Evolutionary conservation across 2,797 vertebrate species (phyloP), one percentile per base, ranked within the genome.

Genomic region (Vultur gryphus): DNA sequence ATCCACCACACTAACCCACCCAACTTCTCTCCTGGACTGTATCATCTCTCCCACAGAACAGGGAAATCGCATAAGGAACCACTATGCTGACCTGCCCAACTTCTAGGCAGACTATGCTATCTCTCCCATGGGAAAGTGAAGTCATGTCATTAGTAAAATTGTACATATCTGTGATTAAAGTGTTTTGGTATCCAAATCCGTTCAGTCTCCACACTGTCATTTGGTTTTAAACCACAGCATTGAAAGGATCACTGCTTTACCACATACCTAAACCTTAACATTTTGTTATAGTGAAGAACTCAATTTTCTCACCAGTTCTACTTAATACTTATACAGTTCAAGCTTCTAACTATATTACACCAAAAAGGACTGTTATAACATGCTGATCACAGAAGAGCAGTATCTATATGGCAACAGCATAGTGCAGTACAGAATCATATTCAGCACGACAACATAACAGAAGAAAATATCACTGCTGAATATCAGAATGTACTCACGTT

Each of bases 401-500:
- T n/a, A 39, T 6, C 41, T 41, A 41, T 10, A 54, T 2, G 81
- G 49, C 33, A 70, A 29, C 4, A 65, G 28, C 55, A 57, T 4
- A 83, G 23, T 37, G 33, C 37, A 62, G 41, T 18, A 24, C 8
- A 35, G 72, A 91, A 52, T 33, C 51, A 66, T 14, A 26, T 23
- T 41, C 71, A 83, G 29, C 33, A 16, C 4, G 31, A 51, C 17
- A 92, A 18, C 4, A 12, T 43, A 83, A 54, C 8, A 51, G 48
- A 62, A 90, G 44, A 75, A 95, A 79, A 57, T 14, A 37, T 10
- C n/a, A 5, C 14, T 35, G 3, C 25, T 33, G 26, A 61, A 3
- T 24, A 43, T 26, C 54, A 76, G 61, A 61, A 54, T 3, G 6
- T 7, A 35, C 16, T 39, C 41, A 1, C 0, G 1, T 29, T 6